Percentiles rank a stretch among this genome's conserved stretches.
Conservation (phyloP, 2,113 vertebrate genomes). For the Oxygymnocypris stewartii region DNA sequence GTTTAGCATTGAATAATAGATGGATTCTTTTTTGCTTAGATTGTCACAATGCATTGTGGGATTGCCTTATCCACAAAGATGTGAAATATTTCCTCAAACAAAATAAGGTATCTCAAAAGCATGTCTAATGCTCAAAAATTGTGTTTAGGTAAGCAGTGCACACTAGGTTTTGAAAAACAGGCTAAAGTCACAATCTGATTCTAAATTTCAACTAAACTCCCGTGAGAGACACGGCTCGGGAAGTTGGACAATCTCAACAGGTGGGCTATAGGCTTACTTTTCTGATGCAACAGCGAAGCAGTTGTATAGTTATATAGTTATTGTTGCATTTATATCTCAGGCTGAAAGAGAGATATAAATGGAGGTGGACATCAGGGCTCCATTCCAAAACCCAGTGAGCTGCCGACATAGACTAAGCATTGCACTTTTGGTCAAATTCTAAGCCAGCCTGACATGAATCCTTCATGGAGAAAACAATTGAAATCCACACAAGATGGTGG, state of each 20-base stretch:
- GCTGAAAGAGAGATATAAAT: constrained; percentile 52
- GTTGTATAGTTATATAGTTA: no score
- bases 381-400: not conserved
- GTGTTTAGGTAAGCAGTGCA: constrained; percentile 1
- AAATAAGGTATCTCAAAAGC: not conserved
- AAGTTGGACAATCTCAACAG: constrained; percentile 10
- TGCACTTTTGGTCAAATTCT: not conserved
- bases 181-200: constrained; percentile 10
- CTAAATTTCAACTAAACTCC: not conserved
- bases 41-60: not conserved
- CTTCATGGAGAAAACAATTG: not conserved
- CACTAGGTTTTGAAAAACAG: not conserved
- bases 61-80: not conserved
- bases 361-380: constrained; percentile 48
- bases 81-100: not conserved
- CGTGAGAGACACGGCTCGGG: not conserved
- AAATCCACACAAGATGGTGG: not conserved
- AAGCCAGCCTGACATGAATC: not conserved
- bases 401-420: not conserved
- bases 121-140: constrained; percentile 9
- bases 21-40: not conserved
- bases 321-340: no score
- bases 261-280: constrained; percentile 10
- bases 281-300: constrained; percentile 31
- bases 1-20: constrained; percentile 1